Evolutionary conservation across 2,888 invertebrate species (phyloP), one percentile per base, ranked within the genome.

Genomic region (Biston betularia): DNA sequence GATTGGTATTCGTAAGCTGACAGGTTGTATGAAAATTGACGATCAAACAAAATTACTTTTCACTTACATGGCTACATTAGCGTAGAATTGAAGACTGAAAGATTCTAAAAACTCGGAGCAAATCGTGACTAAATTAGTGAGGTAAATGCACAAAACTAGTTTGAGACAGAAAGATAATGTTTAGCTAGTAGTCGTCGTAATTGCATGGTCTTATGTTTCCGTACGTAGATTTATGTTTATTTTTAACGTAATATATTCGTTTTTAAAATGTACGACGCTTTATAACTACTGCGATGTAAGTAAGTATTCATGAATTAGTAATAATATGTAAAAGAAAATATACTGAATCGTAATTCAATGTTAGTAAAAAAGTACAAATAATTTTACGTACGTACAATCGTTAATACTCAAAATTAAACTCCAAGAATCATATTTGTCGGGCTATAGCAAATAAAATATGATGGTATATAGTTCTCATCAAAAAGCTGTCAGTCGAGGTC

Each of bases 401-500:
- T 1, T 24, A 24, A 3, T 24, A 24, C 3, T 24, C 24, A 24
- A 24, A 24, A 24, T 24, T 24, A 24, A 24, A 3, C 24, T 1
- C 24, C 24, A 3, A 24, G 1, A n/a, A 24, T 24, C 24, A 24
- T 38, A 38, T 38, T 38, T 6, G 38, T 6, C 6, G 1, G 9
- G 38, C 9, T 38, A 6, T 38, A 9, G 6, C 9, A 6, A 8
- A 38, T 38, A 6, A 8, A 38, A 38, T 38, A 38, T 38, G 9
- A 38, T 24, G 24, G 6, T 8, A 46, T 3, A 46, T 3, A 24
- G 10, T 48, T 48, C 11, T 24, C 10, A 52, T 35, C 1, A 24
- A 58, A 58, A 48, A 40, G n/a, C 48, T 48, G 40, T 38, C 58
- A 44, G 44, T 8, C 55, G n/a, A 44, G 58, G 15, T 7, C 24